phyloP scores from a whole-genome alignment of 2,113 vertebrate species.

The Psammodynastes pulverulentus region DNA sequence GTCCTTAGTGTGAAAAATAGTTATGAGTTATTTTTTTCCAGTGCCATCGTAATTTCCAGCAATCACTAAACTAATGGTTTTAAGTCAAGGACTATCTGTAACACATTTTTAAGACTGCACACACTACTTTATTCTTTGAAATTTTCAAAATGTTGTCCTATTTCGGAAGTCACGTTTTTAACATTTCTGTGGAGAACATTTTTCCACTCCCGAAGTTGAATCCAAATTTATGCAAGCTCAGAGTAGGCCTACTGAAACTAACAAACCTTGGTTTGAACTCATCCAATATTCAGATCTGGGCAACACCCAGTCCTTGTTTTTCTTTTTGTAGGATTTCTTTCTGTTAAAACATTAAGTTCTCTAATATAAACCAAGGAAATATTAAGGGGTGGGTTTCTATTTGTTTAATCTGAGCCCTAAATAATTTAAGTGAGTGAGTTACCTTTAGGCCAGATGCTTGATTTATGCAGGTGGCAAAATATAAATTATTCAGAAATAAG shows the following conservation, averaged over 20 bases:
- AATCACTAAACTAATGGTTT: no score
- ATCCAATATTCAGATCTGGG: neutral
- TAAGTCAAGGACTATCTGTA: neutral
- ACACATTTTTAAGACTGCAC: neutral
- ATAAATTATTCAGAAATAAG: constrained; percentile 83
- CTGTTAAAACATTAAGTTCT: constrained; percentile 72
- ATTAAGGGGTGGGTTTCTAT: neutral
- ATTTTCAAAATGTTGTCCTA: neutral
- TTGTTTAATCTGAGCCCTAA: constrained; percentile 66
- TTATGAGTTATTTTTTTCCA: no score
- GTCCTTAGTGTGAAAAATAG: no score
- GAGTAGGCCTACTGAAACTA: neutral
- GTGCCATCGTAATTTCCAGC: no score
- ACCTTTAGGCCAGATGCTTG: constrained; percentile 77
- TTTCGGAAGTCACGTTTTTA: neutral
- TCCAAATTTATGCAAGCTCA: neutral
- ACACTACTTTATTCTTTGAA: neutral
- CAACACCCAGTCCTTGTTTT: constrained; percentile 32
- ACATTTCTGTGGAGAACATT: neutral
- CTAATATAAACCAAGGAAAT: constrained; percentile 67
- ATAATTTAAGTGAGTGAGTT: constrained; percentile 80
- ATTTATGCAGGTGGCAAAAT: constrained; percentile 78
- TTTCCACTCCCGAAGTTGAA: neutral
- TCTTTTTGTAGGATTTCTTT: constrained; percentile 61
- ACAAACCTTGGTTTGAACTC: neutral